Evolutionary conservation across 2,888 invertebrate genomes (phyloP).

Genomic region (Microctonus hyperodae): DNA sequence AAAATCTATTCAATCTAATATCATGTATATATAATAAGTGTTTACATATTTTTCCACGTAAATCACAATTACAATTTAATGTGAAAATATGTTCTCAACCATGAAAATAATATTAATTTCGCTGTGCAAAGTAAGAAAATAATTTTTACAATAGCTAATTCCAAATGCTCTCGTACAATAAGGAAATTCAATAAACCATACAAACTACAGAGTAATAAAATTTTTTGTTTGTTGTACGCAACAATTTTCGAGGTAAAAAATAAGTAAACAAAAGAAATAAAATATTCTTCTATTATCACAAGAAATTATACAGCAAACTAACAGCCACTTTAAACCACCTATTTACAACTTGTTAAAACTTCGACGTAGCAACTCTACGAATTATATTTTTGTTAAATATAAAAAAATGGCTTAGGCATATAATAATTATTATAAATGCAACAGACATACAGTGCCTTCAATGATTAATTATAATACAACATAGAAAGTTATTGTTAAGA

Average conservation of each 20-base stretch:
- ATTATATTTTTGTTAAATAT: no score
- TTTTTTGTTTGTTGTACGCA: neutral
- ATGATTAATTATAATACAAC: constrained; percentile 9
- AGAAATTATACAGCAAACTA: neutral
- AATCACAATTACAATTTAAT: neutral
- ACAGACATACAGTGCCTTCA: neutral
- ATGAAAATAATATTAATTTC: neutral
- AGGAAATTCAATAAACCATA: neutral
- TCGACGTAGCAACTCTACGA: no score
- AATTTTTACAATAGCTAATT: neutral
- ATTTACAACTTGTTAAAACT: no score
- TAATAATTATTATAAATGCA: neutral
- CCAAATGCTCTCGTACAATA: neutral
- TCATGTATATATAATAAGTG: no score
- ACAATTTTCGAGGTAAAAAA: neutral
- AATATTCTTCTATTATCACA: no score
- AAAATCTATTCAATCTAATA: no score
- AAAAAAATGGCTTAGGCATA: no score
- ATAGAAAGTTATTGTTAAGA: constrained; percentile 8
- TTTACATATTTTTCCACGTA: neutral
- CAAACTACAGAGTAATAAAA: neutral
- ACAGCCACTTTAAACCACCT: neutral
- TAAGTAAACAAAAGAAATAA: neutral
- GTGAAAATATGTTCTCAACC: neutral
- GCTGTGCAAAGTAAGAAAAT: neutral